Evolutionary conservation across 2,113 vertebrate genomes (phyloP).

Genomic region (Callithrix jacchus): DNA sequence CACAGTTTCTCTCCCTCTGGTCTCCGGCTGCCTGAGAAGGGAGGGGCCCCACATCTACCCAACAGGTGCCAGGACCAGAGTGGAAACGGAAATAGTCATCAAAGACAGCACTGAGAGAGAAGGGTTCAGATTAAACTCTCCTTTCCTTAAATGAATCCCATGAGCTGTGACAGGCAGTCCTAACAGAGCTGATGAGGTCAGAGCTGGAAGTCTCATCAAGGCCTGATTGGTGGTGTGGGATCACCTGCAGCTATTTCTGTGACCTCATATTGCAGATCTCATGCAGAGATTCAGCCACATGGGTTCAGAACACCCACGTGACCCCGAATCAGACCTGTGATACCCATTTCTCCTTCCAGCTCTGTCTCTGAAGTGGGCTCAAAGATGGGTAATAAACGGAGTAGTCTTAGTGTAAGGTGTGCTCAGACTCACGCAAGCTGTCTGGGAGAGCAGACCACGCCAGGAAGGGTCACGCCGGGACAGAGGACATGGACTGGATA

Average conservation of each 20-base stretch:
- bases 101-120: background rate
- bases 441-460: no score
- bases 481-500: background rate
- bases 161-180: background rate
- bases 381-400: background rate
- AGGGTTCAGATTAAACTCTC: background rate
- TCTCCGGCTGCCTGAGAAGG: background rate
- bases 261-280: background rate
- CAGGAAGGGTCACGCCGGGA: background rate
- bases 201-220: background rate
- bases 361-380: background rate
- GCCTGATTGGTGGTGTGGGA: accelerated
- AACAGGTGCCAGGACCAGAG: background rate
- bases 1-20: background rate
- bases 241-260: background rate
- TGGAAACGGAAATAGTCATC: background rate
- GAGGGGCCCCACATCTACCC: background rate
- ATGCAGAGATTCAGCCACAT: background rate
- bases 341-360: background rate
- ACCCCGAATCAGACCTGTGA: background rate
- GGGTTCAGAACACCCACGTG: background rate
- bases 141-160: background rate
- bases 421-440: background rate
- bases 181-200: background rate
- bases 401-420: background rate